Conservation (phyloP, 2,113 vertebrate genomes). For the Dipodomys spectabilis region DNA sequence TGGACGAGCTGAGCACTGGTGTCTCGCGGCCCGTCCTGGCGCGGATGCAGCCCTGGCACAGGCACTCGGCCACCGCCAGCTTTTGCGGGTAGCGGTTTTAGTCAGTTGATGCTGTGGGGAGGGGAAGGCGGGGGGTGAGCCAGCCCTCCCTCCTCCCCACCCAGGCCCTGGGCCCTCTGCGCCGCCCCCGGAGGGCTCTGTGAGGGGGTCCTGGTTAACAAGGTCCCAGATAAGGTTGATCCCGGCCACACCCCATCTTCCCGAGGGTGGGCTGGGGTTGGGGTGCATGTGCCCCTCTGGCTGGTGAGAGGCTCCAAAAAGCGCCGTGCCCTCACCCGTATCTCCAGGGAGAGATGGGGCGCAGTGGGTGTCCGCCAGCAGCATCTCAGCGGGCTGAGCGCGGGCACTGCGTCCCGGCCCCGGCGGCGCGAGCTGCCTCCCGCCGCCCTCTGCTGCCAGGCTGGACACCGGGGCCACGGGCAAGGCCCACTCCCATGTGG, state of each 20-base stretch:
- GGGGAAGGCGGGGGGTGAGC: background rate
- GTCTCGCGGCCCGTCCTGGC: slow-evolving; percentile 79
- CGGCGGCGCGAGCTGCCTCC: background rate
- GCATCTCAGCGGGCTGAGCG: background rate
- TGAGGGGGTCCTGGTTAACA: background rate
- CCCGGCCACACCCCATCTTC: background rate
- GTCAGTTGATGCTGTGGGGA: slow-evolving; percentile 81
- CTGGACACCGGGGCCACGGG: slow-evolving; percentile 79
- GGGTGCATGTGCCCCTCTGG: no score
- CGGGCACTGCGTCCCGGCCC: no score
- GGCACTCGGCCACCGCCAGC: slow-evolving; percentile 89
- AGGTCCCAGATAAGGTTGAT: background rate
- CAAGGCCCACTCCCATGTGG: slow-evolving; percentile 77
- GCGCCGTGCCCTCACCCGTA: slow-evolving; percentile 82
- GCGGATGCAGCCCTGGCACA: slow-evolving; percentile 91
- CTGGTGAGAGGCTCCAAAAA: rapidly evolving
- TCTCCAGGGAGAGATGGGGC: slow-evolving; percentile 93
- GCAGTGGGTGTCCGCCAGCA: slow-evolving; percentile 34
- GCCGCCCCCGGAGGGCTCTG: no score
- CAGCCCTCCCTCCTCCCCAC: background rate
- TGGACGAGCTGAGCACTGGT: slow-evolving; percentile 85
- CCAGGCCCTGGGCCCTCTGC: background rate
- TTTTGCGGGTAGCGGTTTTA: slow-evolving; percentile 85
- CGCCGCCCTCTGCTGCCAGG: slow-evolving; percentile 32
- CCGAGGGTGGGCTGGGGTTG: background rate